These are phyloP conservation scores for Podilymbus podiceps DNA, from an alignment of 2,113 vertebrate species.

Conservation along the genomic window DNA sequence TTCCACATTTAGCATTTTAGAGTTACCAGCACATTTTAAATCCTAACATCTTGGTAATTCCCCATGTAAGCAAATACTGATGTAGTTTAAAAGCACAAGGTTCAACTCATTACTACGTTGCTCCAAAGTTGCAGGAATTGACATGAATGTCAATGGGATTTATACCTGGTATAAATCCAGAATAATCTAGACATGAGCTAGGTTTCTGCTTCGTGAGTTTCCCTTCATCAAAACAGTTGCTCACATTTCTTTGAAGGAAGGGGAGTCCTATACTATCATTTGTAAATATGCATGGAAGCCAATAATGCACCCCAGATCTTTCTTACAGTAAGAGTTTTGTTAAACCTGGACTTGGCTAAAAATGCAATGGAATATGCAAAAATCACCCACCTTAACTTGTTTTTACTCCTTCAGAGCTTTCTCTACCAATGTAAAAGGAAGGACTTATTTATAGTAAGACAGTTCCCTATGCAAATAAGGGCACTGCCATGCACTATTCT, in stretches of 20 bases:
- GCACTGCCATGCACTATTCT: neutral
- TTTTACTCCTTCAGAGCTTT: neutral
- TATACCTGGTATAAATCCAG: neutral
- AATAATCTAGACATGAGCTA: neutral
- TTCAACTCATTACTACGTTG: neutral
- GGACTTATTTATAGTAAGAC: neutral
- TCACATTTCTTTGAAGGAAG: neutral
- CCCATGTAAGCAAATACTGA: neutral
- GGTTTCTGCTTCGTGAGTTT: neutral
- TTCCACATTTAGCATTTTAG: neutral
- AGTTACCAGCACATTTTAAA: neutral
- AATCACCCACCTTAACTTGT: neutral
- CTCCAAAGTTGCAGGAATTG: neutral
- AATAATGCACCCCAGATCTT: neutral
- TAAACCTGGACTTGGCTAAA: neutral
- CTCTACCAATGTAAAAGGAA: neutral
- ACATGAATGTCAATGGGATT: neutral
- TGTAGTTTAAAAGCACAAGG: neutral
- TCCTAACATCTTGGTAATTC: neutral
- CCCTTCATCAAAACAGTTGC: neutral
- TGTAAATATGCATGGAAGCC: neutral
- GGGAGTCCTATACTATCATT: neutral
- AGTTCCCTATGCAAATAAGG: neutral
- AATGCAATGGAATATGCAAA: neutral
- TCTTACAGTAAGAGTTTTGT: neutral